Evolutionary conservation across 2,888 invertebrate species (phyloP).

Genomic region (Drosophila lacicola): DNA sequence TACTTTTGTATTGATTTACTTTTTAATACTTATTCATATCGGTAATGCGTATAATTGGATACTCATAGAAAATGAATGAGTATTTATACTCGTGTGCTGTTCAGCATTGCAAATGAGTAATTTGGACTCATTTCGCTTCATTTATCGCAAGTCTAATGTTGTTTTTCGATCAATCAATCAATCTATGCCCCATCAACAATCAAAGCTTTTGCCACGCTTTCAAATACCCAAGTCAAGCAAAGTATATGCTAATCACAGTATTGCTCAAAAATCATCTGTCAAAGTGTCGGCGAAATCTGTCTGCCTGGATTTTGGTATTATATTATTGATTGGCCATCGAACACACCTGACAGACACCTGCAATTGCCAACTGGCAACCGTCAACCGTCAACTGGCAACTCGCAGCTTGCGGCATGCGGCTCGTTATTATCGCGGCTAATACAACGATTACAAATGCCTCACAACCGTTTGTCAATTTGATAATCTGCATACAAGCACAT

Average conservation of each 20-base stretch:
- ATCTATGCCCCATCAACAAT: slow-evolving; percentile 32
- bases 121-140: slow-evolving; percentile 17
- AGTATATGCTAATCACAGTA: slow-evolving; percentile 43
- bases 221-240: slow-evolving; percentile 4
- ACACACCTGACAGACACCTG: slow-evolving; percentile 26
- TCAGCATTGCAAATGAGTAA: slow-evolving; percentile 7
- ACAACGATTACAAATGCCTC: slow-evolving; percentile 64
- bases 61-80: background rate
- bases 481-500: slow-evolving; percentile 27
- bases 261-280: slow-evolving; percentile 67
- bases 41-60: background rate
- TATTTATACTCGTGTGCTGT: background rate
- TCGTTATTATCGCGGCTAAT: slow-evolving; percentile 65
- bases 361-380: background rate
- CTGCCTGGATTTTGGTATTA: slow-evolving; percentile 47
- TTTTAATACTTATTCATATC: background rate
- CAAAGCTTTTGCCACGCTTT: slow-evolving; percentile 23
- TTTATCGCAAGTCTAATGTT: slow-evolving; percentile 16
- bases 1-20: background rate
- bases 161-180: slow-evolving; percentile 38
- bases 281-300: slow-evolving; percentile 69
- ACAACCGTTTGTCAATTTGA: slow-evolving; percentile 35
- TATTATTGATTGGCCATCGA: slow-evolving; percentile 52
- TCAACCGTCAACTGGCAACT: background rate
- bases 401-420: slow-evolving; percentile 27